Base-by-base conservation (phyloP, 1,140 invertebrate genomes). In the Sycophila sp. region DNA sequence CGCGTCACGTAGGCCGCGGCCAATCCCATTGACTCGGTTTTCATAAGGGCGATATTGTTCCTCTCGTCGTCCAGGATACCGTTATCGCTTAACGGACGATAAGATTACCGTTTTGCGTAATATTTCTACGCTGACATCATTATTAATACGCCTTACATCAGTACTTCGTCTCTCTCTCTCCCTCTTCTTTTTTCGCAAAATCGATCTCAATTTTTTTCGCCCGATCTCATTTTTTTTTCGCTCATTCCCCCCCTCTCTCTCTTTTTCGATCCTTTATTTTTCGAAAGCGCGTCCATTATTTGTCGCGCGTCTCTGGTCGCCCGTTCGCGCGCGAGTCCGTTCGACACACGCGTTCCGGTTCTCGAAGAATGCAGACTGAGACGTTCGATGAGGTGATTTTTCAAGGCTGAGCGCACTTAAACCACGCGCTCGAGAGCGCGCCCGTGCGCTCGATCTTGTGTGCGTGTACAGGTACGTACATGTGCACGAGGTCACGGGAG, bases 101-200 rank as follows among this genome's bases (percentile, higher is more conserved):
- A 72, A 72, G 70, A 72, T 72, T 72, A 72, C 70, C 63, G 70
- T 72, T 72, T 72, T 67, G 63, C 64, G 70, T 72, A 72, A 72
- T 71, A 60, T 65, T 59, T 55, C 55, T 51, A 17, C 13, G 38
- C 69, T 65, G 69, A 65, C 62, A 66, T 64, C 62, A 47, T 71
- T 66, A 71, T 66, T 71, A 47, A 71, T 71, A 49, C 60, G 30
- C 19, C 32, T 69, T 69, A 45, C 56, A 56, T 68, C 67, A 55
- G 36, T 40, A 38, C 38, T 45, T 4, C 19, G n/a, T 56, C 51
- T 32, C 38, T 28, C 67, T 75, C 49, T 59, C 71, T 45, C 34
- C 65, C 49, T 63, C 40, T 56, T 36, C 66, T 36, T 66, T 40
- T 51, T 26, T 56, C 59, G 30, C 42, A 22, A n/a, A n/a, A n/a